phyloP scores from a whole-genome alignment of 1,140 invertebrate species.

The Lethocerus indicus region DNA sequence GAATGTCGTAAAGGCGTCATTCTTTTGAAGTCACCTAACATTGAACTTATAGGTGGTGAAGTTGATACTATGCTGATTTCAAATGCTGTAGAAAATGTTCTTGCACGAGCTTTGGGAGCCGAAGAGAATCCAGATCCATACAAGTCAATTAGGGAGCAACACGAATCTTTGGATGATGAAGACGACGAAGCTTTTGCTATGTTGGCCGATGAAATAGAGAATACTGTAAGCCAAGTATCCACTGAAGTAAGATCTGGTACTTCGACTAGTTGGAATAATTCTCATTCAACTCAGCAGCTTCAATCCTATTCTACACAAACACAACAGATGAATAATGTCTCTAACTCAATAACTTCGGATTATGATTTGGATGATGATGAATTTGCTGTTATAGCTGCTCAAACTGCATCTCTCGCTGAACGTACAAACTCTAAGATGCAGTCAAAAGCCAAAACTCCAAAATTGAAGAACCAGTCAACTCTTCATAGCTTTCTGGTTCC shows the following conservation, averaged over 20 bases:
- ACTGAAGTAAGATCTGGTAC: not conserved
- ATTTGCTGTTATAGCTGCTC: too few relatives aligned
- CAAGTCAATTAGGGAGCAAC: not conserved
- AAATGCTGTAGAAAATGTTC: slow-evolving; percentile 40
- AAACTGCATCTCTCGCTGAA: too few relatives aligned
- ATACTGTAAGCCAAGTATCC: not conserved
- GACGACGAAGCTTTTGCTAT: slow-evolving; percentile 6
- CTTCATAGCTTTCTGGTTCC: too few relatives aligned
- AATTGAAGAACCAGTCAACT: too few relatives aligned
- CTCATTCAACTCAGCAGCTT: not conserved
- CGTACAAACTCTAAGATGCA: too few relatives aligned
- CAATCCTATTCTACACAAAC: too few relatives aligned
- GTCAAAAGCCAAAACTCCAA: too few relatives aligned
- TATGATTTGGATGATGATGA: too few relatives aligned
- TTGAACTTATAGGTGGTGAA: slow-evolving; percentile 55
- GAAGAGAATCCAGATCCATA: slow-evolving; percentile 11
- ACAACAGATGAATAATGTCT: too few relatives aligned
- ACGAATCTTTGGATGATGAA: slow-evolving; percentile 2
- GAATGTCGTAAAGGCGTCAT: slow-evolving; percentile 50
- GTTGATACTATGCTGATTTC: slow-evolving; percentile 39
- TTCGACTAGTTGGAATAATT: not conserved
- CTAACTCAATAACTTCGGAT: too few relatives aligned
- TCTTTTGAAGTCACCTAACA: slow-evolving; percentile 40
- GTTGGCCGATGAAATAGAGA: slow-evolving; percentile 8
- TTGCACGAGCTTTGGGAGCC: slow-evolving; percentile 36